Evolutionary conservation across 2,888 invertebrate species (phyloP).

Genomic region (Stenodera caucasica): DNA sequence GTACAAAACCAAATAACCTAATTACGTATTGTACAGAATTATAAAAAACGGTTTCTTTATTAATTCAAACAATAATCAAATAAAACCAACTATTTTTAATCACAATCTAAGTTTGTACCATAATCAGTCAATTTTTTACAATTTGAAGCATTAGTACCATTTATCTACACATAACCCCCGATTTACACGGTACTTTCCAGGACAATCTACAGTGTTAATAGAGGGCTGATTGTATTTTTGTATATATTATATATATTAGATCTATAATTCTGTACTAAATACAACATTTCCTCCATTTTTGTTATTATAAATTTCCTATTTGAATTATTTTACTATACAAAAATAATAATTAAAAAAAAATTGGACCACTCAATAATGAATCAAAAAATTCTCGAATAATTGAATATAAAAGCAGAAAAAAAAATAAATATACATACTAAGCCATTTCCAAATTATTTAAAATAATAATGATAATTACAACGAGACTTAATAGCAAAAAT

Average conservation of each 20-base stretch:
- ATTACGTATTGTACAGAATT: slow-evolving; percentile 44
- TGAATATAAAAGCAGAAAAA: slow-evolving; percentile 14
- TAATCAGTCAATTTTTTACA: slow-evolving; percentile 37
- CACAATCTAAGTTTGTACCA: slow-evolving; percentile 39
- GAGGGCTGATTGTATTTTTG: no score
- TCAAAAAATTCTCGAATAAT: slow-evolving; percentile 13
- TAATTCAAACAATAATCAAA: slow-evolving; percentile 33
- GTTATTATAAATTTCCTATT: slow-evolving; percentile 19
- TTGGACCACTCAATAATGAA: slow-evolving; percentile 35
- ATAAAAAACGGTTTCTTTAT: slow-evolving; percentile 27
- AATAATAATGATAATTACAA: slow-evolving; percentile 6
- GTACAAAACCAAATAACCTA: slow-evolving; percentile 36
- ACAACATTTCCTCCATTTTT: slow-evolving; percentile 32
- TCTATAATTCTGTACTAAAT: slow-evolving; percentile 41
- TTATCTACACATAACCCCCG: no score
- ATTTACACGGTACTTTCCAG: no score
- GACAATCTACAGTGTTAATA: no score
- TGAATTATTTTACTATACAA: slow-evolving; percentile 37
- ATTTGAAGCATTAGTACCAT: slow-evolving; percentile 24
- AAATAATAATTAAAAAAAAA: slow-evolving; percentile 36
- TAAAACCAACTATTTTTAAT: slow-evolving; percentile 24
- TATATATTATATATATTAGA: slow-evolving; percentile 3
- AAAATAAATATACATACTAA: slow-evolving; percentile 18
- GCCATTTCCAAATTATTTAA: slow-evolving; percentile 13
- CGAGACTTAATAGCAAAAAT: slow-evolving; percentile 5